These are phyloP conservation scores for Dromiciops gliroides DNA, from an alignment of 2,113 vertebrate species.

Conservation along the genomic window DNA sequence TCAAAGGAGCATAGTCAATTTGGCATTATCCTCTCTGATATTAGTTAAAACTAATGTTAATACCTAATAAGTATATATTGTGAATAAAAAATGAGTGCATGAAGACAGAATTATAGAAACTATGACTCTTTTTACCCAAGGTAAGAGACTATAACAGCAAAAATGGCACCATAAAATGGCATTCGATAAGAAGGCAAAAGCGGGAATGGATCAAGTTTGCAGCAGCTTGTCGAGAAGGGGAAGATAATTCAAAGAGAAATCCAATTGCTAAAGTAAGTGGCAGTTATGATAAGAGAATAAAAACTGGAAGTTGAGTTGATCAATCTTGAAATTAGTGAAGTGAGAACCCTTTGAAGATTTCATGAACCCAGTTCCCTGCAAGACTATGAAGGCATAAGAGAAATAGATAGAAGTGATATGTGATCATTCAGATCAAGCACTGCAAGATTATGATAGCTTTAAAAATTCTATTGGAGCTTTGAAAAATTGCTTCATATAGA, in stretches of 20 bases:
- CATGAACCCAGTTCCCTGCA: background rate
- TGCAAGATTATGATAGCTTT: background rate
- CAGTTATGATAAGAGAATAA: background rate
- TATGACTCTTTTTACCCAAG: conserved; percentile 57
- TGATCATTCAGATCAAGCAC: background rate
- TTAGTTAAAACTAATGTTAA: conserved; percentile 27
- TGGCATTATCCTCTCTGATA: conserved; percentile 5
- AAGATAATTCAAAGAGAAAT: conserved; percentile 79
- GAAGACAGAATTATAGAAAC: background rate
- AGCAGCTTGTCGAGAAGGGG: conserved; percentile 71
- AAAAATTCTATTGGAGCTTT: background rate
- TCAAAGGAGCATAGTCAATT: background rate
- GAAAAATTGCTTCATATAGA: background rate
- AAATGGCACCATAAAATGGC: conserved; percentile 77
- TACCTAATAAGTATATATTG: background rate
- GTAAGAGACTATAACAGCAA: conserved; percentile 72
- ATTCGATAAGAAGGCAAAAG: conserved; percentile 72
- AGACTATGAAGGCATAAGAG: background rate
- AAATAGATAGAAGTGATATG: background rate
- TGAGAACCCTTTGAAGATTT: background rate
- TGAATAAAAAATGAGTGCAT: conserved; percentile 25
- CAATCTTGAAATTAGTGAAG: background rate
- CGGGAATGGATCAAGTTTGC: conserved; percentile 81
- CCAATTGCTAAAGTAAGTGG: conserved; percentile 78
- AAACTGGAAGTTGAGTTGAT: fast-evolving